phyloP scores from a whole-genome alignment of 2,888 invertebrate genomes.

The Anorthoa munda region DNA sequence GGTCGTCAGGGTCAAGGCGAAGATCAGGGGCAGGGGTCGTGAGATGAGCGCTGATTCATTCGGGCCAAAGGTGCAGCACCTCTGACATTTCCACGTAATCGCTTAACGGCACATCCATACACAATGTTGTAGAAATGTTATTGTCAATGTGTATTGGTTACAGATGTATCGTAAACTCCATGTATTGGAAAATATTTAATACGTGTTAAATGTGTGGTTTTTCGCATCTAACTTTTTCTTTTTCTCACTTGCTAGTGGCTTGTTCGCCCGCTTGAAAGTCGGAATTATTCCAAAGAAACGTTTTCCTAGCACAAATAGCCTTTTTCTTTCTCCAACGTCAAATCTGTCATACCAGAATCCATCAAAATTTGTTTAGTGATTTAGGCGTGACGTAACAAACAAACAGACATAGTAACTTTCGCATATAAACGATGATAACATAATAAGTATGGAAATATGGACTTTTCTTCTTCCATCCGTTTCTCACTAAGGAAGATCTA shows the following conservation, averaged over 20 bases:
- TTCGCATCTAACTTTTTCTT: neutral
- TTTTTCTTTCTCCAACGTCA: too few relatives aligned
- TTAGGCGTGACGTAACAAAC: too few relatives aligned
- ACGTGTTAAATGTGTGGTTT: neutral
- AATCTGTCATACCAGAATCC: too few relatives aligned
- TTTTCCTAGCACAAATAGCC: too few relatives aligned
- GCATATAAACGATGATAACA: too few relatives aligned
- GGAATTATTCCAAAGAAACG: too few relatives aligned
- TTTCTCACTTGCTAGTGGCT: neutral
- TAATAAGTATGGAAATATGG: too few relatives aligned
- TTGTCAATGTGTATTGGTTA: conserved; percentile 48
- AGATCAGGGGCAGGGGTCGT: conserved; percentile 75
- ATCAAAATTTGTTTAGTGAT: too few relatives aligned
- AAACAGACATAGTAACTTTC: too few relatives aligned
- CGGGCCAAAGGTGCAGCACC: conserved; percentile 75
- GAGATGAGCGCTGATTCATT: conserved; percentile 75
- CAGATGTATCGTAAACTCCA: conserved; percentile 27
- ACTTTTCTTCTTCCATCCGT: neutral
- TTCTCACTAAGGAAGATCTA: neutral
- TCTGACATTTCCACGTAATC: conserved; percentile 70
- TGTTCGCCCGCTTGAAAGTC: too few relatives aligned
- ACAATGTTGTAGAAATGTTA: conserved; percentile 57
- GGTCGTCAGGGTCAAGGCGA: conserved; percentile 69
- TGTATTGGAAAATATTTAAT: conserved; percentile 31
- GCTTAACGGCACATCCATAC: conserved; percentile 63